Percentiles rank a stretch among this genome's conserved stretches.
Evolutionary conservation across 2,888 invertebrate species (phyloP).

Genomic region (Drosophila emarginata): DNA sequence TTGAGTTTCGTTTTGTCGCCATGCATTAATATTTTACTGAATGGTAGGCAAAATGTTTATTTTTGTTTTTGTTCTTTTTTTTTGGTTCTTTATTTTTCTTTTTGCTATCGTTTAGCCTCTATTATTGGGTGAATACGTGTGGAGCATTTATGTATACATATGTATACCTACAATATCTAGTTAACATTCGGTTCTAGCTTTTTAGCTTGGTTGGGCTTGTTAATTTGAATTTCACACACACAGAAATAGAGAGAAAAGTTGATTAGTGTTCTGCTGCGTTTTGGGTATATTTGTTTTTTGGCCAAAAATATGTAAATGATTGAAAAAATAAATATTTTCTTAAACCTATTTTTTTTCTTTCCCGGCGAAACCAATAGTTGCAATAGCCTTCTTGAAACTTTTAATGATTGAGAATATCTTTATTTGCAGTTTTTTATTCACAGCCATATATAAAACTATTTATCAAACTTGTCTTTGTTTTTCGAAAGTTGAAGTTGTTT

Average conservation of each 20-base stretch:
- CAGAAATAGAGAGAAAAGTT: constrained; percentile 17
- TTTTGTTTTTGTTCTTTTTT: background rate
- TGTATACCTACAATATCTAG: constrained; percentile 24
- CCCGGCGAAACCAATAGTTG: too few relatives aligned
- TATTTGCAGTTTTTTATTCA: too few relatives aligned
- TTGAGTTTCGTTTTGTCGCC: constrained; percentile 59
- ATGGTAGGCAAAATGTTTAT: constrained; percentile 42
- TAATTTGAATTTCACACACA: constrained; percentile 75
- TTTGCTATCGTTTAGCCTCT: constrained; percentile 38
- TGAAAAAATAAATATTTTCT: too few relatives aligned
- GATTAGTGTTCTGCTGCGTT: background rate
- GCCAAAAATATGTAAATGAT: background rate
- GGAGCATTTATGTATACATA: constrained; percentile 44
- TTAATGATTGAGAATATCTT: too few relatives aligned
- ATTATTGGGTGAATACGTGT: constrained; percentile 56
- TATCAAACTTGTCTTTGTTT: too few relatives aligned
- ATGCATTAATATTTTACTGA: constrained; percentile 65
- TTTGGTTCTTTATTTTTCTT: background rate
- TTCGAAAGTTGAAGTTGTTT: too few relatives aligned
- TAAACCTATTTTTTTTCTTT: too few relatives aligned
- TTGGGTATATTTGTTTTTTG: background rate
- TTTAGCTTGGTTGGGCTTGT: constrained; percentile 47
- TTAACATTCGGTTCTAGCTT: constrained; percentile 10
- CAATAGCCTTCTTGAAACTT: too few relatives aligned
- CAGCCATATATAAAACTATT: too few relatives aligned